Evolutionary conservation across 2,797 vertebrate species (phyloP), one percentile per base, ranked within the genome.

Genomic region (Clarias pachynema): DNA sequence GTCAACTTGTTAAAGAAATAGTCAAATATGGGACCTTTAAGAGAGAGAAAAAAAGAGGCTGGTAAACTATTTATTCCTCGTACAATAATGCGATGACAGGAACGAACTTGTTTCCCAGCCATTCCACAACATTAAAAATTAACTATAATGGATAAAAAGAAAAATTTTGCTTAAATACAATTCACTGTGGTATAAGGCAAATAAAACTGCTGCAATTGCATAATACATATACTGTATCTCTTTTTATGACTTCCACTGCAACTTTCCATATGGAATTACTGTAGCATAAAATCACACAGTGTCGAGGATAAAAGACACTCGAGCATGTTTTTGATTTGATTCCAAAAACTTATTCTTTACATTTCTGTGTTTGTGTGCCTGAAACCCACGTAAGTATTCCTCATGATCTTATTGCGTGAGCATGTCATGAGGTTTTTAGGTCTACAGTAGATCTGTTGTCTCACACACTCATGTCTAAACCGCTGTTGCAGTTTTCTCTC

Each of bases 361-460:
- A 60, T 24, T 40, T 40, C 14, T 62, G 31, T 40, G 20, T 79
- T 40, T n/a, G 57, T 62, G 57, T 62, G 31, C 20, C 20, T 79
- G 3, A 70, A 29, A 22, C n/a, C 49, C 65, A 80, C 37, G 59
- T 73, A 85, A 63, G 68, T 80, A 53, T 81, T 56, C 49, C 77
- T 80, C 84, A 85, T 81, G 78, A 73, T 73, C 26, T 73, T 29
- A 80, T 56, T 60, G 31, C 22, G 31, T 62, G 49, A 53, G 49
- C 49, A 53, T 53, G 37, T 79, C 57, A 79, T 79, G 57, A 79
- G 75, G 31, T 24, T n/a, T 44, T 44, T 44, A 44, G 40, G 9
- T 44, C 40, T 44, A 9, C 40, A 44, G 40, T 70, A 57, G 59
- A 40, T 37, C 22, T 74, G 57, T 22, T 63, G 49, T 72, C 57